Conservation (phyloP, 2,888 invertebrate species). For the Cantharis nigra region DNA sequence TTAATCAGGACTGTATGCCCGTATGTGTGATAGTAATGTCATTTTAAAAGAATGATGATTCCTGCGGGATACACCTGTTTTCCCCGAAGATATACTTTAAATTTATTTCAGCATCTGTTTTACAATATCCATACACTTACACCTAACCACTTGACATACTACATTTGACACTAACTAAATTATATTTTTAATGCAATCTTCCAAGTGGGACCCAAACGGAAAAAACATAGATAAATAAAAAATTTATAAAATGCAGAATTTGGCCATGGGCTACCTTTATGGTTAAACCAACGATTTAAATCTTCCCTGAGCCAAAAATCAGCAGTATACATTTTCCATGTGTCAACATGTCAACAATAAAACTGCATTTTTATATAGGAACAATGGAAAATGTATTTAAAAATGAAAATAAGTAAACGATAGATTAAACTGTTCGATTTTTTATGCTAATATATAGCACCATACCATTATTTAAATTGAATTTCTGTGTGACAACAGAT, state of each 20-base stretch:
- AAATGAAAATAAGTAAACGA: neutral
- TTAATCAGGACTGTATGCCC: conserved; percentile 54
- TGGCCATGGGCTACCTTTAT: neutral
- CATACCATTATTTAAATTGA: conserved; percentile 26
- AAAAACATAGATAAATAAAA: neutral
- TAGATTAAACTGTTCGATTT: neutral
- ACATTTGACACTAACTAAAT: neutral
- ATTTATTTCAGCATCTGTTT: conserved; percentile 42
- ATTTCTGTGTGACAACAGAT: conserved; percentile 27
- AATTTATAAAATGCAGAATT: neutral
- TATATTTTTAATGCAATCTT: neutral
- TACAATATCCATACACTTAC: conserved; percentile 9
- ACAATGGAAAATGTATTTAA: neutral
- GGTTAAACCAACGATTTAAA: neutral
- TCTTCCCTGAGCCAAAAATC: neutral
- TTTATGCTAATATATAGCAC: neutral
- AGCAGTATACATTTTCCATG: too few species aligned
- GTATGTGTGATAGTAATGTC: conserved; percentile 55
- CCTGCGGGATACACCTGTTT: conserved; percentile 50
- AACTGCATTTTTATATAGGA: neutral
- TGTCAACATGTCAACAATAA: neutral
- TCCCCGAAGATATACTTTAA: conserved; percentile 53
- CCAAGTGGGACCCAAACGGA: neutral
- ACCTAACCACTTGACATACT: neutral
- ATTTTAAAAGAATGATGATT: conserved; percentile 55